Evolutionary conservation across 1,140 invertebrate genomes (phyloP), one percentile per base, ranked within the genome.

Genomic region (Rhopalosiphum maidis): DNA sequence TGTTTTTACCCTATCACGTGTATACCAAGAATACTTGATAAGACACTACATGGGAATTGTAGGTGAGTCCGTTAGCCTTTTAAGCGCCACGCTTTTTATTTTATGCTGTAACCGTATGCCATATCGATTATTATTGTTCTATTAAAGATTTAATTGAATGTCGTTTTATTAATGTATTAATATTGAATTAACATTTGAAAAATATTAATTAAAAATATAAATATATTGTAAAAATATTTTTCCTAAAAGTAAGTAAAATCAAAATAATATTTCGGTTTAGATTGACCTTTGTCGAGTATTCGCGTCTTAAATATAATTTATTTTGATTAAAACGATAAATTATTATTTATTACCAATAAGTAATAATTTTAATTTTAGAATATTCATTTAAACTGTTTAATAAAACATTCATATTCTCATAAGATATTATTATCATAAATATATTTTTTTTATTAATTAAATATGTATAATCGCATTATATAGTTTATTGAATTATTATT

Each of bases 401-500:
- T 68, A 68, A 68, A 68, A 4, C 60, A 68, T 68, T 68, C 15
- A 60, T 60, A 60, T 11, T 60, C 25, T 30, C 25, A 11, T 60
- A 60, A 11, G 8, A 60, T 60, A 60, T 60, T 60, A 60, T 60
- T 60, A 60, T 60, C 55, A 60, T 9, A 68, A 68, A 15, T 68
- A 7, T 68, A n/a, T 77, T 77, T 51, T 30, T 77, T n/a, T 5
- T 5, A n/a, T 77, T 77, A n/a, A 77, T 77, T n/a, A 77, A 77
- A n/a, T 77, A 77, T n/a, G 2, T n/a, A n/a, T 68, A 68, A 68
- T 68, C 30, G 30, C n/a, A 15, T 51, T 18, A 51, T 51, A 77
- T 77, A 77, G 60, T n/a, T 77, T n/a, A 77, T 77, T 77, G 30
- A 77, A 77, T 77, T 77, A 77, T 77, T n/a, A 77, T 77, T n/a